These are phyloP conservation scores for Dioctria rufipes DNA, from an alignment of 2,888 invertebrate genomes.

Conservation along the genomic window DNA sequence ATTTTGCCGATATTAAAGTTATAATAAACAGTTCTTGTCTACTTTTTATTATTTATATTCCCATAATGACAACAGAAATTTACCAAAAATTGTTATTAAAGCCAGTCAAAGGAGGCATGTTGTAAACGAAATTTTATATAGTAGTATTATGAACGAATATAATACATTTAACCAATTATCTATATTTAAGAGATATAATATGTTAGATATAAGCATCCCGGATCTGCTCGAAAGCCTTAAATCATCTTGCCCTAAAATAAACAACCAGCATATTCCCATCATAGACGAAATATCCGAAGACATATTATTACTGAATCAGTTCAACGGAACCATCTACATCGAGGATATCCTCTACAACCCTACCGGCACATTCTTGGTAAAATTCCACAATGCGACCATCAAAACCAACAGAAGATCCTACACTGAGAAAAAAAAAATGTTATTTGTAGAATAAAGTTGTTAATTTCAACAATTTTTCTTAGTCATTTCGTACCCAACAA, in stretches of 20 bases:
- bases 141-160: slow-evolving; percentile 16
- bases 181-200: slow-evolving; percentile 20
- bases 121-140: slow-evolving; percentile 28
- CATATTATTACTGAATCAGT: slow-evolving; percentile 57
- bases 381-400: no score
- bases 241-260: slow-evolving; percentile 10
- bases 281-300: slow-evolving; percentile 41
- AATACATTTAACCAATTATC: slow-evolving; percentile 26
- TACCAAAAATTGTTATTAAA: slow-evolving; percentile 43
- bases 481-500: no score
- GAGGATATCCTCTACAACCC: slow-evolving; percentile 29
- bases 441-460: no score
- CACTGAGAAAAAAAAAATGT: no score
- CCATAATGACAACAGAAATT: slow-evolving; percentile 20
- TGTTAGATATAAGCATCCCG: slow-evolving; percentile 37
- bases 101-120: slow-evolving; percentile 22
- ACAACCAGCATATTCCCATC: slow-evolving; percentile 7
- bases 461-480: no score
- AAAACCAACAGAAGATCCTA: no score
- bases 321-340: slow-evolving; percentile 40
- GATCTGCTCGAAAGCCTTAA: slow-evolving; percentile 12
- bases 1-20: slow-evolving; percentile 49
- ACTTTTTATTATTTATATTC: slow-evolving; percentile 51
- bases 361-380: slow-evolving; percentile 23
- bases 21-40: slow-evolving; percentile 35